Base-by-base conservation (phyloP, 2,888 invertebrate species). In the Omphaloscelis lunosa region DNA sequence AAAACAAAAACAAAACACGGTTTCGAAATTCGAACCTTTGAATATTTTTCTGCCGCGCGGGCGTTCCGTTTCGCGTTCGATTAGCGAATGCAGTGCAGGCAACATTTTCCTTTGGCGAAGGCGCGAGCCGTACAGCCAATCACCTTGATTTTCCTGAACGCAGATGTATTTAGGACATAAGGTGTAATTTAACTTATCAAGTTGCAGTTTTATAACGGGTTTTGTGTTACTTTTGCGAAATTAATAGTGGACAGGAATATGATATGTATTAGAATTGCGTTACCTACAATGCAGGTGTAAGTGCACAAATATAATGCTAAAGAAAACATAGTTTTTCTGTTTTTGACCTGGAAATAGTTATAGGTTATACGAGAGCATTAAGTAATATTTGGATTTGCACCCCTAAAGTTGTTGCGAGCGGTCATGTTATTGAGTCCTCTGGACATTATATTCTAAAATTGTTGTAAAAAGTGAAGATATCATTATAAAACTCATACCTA, bases 121-220 rank as follows among this genome's bases (percentile, higher is more conserved):
- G 77, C 72, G 83, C 80, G 85, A 87, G 77, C 77, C 84, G 82
- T 88, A 79, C 86, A 90, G 91, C 89, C 85, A 90, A 82, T 93
- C 88, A 92, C 95, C 95, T 95, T 95, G 95, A 94, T 95, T 95
- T 95, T 93, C 92, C 91, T 79, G 87, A 88, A 86, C 79, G 86
- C 72, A 59, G 69, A 83, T 79, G 56, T 78, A 82, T 76, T 80
- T 77, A 75, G 83, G 75, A 77, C 75, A 20, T 63, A 73, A 81
- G 45, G 76, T 79, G 74, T 62, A 79, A 75, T 70, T 78, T 65
- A 61, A 56, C 58, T 53, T 77, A 85, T 63, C 67, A 80, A 69
- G 71, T 79, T 80, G 59, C 66, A 75, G 41, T 82, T 76, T 65
- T 73, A 29, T 51, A 48, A 29, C 45, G 27, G 59, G 67, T 78